phyloP scores from a whole-genome alignment of 2,888 invertebrate genomes.

The Eupsilia transversa region DNA sequence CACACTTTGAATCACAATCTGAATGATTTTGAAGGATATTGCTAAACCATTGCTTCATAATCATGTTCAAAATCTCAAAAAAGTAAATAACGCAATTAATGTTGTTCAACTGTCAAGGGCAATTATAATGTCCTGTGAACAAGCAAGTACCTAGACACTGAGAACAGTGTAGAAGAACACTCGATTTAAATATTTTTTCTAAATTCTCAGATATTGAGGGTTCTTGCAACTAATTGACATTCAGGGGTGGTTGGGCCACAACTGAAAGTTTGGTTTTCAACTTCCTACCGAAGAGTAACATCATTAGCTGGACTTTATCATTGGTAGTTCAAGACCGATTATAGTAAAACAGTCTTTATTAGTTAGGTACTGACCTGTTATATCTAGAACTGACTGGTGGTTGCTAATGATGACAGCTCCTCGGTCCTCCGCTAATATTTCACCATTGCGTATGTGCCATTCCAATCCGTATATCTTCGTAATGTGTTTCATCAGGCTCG shows the following conservation, averaged over 20 bases:
- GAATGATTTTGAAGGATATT: no score
- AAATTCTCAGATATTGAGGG: not conserved
- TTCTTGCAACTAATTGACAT: not conserved
- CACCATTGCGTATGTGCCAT: slow-evolving; percentile 82
- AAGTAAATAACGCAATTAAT: no score
- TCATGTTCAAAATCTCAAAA: no score
- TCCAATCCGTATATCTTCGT: slow-evolving; percentile 80
- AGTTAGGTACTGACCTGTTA: slow-evolving; percentile 77
- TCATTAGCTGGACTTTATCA: not conserved
- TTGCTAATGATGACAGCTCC: slow-evolving; percentile 90
- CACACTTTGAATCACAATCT: no score
- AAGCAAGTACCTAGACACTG: no score
- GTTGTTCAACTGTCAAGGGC: no score
- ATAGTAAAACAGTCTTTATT: not conserved
- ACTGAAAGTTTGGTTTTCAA: not conserved
- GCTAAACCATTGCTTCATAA: no score
- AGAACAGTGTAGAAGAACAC: no score
- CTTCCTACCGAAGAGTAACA: not conserved
- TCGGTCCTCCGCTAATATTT: slow-evolving; percentile 80
- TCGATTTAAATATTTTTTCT: not conserved
- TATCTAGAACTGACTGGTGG: slow-evolving; percentile 91
- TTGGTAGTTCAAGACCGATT: not conserved
- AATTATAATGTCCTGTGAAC: no score
- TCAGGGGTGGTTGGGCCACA: not conserved
- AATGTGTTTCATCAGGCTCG: slow-evolving; percentile 62